A percentile compares a stretch with the other conserved stretches of the same genome.
These are phyloP conservation scores for Taphrorychus bicolor DNA, from an alignment of 2,888 invertebrate genomes.

Conservation along the genomic window DNA sequence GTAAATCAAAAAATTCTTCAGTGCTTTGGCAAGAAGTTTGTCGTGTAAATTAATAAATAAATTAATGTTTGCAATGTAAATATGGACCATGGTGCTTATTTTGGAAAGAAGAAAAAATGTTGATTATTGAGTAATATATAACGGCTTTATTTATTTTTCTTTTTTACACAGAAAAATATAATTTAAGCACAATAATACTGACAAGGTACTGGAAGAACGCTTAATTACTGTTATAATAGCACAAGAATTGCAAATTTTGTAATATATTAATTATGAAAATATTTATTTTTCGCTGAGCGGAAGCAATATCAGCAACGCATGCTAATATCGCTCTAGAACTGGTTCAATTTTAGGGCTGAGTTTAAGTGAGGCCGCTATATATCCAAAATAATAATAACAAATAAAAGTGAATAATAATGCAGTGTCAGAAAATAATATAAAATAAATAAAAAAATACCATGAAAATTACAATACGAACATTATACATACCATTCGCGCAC, in stretches of 20 bases:
- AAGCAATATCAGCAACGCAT: too few relatives aligned
- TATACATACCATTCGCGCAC: constrained; percentile 61
- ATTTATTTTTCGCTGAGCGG: background rate
- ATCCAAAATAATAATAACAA: constrained; percentile 15
- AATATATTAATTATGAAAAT: background rate
- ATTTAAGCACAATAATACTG: constrained; percentile 2
- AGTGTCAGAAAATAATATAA: background rate
- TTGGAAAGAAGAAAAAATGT: too few relatives aligned
- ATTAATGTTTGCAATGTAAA: too few relatives aligned
- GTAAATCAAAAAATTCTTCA: too few relatives aligned
- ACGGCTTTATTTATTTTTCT: background rate
- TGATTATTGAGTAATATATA: too few relatives aligned
- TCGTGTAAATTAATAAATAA: too few relatives aligned
- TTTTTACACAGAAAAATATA: background rate
- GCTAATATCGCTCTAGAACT: constrained; percentile 58
- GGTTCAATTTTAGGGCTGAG: constrained; percentile 58
- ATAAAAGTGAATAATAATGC: constrained; percentile 15
- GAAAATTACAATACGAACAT: constrained; percentile 39
- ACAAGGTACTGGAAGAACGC: too few relatives aligned
- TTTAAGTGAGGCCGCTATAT: constrained; percentile 57
- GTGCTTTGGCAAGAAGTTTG: too few relatives aligned
- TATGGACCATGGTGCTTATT: too few relatives aligned
- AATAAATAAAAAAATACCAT: constrained; percentile 38
- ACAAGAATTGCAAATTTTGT: too few relatives aligned
- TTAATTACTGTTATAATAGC: too few relatives aligned